Evolutionary conservation across 2,888 invertebrate genomes (phyloP), one percentile per base, ranked within the genome.

Genomic region (Molanna angustata): DNA sequence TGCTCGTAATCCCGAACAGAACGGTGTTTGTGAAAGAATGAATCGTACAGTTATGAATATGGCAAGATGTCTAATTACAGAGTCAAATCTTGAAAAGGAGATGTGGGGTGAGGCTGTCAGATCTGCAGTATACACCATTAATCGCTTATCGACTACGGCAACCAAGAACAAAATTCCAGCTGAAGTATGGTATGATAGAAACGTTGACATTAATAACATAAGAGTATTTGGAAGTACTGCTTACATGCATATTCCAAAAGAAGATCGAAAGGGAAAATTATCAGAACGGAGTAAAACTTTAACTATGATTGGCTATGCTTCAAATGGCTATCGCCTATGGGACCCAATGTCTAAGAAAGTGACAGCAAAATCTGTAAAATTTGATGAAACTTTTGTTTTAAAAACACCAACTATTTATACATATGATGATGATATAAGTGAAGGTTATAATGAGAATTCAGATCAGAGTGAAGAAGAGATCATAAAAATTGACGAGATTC

Each of bases 91-190:
- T 13, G 4, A 6, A 9, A 35, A 35, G 14, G 13, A 35, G 14
- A 35, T 35, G 35, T 35, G 35, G 35, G 35, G 35, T 35, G 35
- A 35, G 14, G 35, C 35, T 14, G 14, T 35, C 35, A 35, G 35
- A 35, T 11, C 14, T 13, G 35, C 35, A 35, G 14, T 14, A 35
- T 35, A 35, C 14, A 13, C 14, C 13, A 13, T 13, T 14, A 35
- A 35, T 14, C 6, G 35, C 9, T 35, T 35, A 35, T 14, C 35
- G 9, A 35, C 35, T n/a, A 14, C 9, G 14, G 14, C 35, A 13
- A 35, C 13, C 14, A 14, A 13, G 35, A n/a, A n/a, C n/a, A n/a
- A n/a, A n/a, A 35, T 14, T 11, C 35, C 35, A 35, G 9, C 9
- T 35, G 35, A 35, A 35, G 13, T 13, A 14, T 35, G 35, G 35